These are phyloP conservation scores for Teinopalpus imperialis DNA, from an alignment of 2,888 invertebrate species.

Conservation along the genomic window DNA sequence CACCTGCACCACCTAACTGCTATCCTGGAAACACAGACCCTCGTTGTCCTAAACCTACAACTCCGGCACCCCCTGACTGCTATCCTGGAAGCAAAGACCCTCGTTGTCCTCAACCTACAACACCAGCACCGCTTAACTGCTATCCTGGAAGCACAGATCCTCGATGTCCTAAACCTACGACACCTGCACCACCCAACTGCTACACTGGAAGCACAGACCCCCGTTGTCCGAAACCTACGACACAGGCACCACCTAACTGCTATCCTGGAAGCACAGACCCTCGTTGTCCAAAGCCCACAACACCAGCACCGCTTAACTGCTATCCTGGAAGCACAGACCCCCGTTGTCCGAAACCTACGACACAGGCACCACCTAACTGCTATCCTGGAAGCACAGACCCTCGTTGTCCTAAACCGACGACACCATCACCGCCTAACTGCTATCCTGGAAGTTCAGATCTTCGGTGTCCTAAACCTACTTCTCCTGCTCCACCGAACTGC, in stretches of 20 bases:
- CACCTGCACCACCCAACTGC: slow-evolving; percentile 39
- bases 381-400: slow-evolving; percentile 42
- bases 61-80: slow-evolving; percentile 28
- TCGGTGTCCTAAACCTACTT: slow-evolving; percentile 38
- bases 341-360: slow-evolving; percentile 43
- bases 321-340: slow-evolving; percentile 39
- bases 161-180: slow-evolving; percentile 37
- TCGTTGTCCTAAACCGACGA: slow-evolving; percentile 42
- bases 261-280: slow-evolving; percentile 37
- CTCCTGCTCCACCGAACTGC: slow-evolving; percentile 32
- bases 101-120: background rate
- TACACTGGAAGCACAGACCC: slow-evolving; percentile 42
- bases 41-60: slow-evolving; percentile 33
- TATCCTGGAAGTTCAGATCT: slow-evolving; percentile 37
- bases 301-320: slow-evolving; percentile 32
- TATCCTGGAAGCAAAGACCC: slow-evolving; percentile 9
- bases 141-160: slow-evolving; percentile 37
- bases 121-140: slow-evolving; percentile 31
- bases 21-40: no score
- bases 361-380: slow-evolving; percentile 39
- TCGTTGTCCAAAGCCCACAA: slow-evolving; percentile 38
- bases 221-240: slow-evolving; percentile 42
- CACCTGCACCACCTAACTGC: slow-evolving; percentile 27
- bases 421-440: slow-evolving; percentile 33
- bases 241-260: slow-evolving; percentile 33